A percentile compares a stretch with the other conserved stretches of the same genome.
These are phyloP conservation scores for Ophthalmolycus amberensis DNA, from an alignment of 2,113 vertebrate species.

Conservation along the genomic window DNA sequence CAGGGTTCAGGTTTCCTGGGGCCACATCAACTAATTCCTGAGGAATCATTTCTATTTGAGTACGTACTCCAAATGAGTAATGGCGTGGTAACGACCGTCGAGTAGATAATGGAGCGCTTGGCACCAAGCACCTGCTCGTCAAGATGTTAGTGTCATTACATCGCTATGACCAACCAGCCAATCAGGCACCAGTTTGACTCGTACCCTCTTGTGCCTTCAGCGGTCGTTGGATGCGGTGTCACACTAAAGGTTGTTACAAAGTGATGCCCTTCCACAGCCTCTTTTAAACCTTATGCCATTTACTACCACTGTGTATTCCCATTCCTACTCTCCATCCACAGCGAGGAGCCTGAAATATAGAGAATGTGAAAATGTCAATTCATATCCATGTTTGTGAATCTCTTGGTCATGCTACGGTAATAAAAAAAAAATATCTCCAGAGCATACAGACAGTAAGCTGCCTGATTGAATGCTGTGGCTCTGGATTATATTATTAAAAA, in stretches of 20 bases:
- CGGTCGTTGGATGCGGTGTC: constrained; percentile 41
- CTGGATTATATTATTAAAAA: neutral
- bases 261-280: neutral
- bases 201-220: constrained; percentile 23
- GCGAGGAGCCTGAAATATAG: neutral
- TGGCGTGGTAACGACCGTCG: constrained; percentile 57
- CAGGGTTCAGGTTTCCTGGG: constrained; percentile 24
- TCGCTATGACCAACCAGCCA: constrained; percentile 49
- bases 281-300: neutral
- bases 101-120: constrained; percentile 67
- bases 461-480: neutral
- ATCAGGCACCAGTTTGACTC: constrained; percentile 65
- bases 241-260: constrained; percentile 33
- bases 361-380: neutral
- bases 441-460: neutral
- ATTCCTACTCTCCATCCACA: constrained; percentile 14
- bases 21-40: constrained; percentile 39
- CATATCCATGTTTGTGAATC: constrained; percentile 13
- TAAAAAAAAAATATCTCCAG: neutral
- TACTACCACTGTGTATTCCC: neutral
- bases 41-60: constrained; percentile 59
- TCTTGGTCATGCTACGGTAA: neutral
- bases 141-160: constrained; percentile 60
- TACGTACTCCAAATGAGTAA: constrained; percentile 65
- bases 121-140: constrained; percentile 68